Conservation (phyloP, 1,140 invertebrate genomes). For the Saccostrea glomerata region DNA sequence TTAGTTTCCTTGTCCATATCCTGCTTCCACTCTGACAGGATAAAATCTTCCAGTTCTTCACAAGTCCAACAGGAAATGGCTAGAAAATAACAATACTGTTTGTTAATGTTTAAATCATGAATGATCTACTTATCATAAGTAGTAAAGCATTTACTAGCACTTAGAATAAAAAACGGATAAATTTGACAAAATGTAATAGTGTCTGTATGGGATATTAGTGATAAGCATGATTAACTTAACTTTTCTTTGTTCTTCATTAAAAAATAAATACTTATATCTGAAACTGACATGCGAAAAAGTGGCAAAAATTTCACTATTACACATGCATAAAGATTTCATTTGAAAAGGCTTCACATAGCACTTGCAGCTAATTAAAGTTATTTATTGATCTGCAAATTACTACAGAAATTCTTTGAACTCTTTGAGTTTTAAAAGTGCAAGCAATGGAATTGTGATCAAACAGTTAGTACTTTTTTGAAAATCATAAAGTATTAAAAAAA, state of each 20-base stretch:
- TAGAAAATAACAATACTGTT: slow-evolving; percentile 46
- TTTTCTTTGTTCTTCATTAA: too few species aligned
- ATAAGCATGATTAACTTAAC: too few species aligned
- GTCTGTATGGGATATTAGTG: too few species aligned
- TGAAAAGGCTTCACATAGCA: background rate
- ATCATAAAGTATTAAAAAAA: background rate
- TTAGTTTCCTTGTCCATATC: slow-evolving; percentile 69
- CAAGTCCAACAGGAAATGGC: slow-evolving; percentile 70
- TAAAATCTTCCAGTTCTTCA: slow-evolving; percentile 72
- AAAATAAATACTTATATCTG: too few species aligned
- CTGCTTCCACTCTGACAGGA: slow-evolving; percentile 62
- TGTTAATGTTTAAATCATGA: background rate
- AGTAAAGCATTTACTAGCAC: too few species aligned
- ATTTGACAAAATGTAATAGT: too few species aligned
- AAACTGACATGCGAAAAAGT: too few species aligned
- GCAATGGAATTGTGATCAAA: too few species aligned
- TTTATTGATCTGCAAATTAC: background rate
- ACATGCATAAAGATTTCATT: background rate
- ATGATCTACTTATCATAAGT: background rate
- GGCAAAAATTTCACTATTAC: too few species aligned
- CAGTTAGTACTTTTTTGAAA: background rate
- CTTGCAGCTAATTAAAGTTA: background rate
- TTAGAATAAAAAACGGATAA: too few species aligned
- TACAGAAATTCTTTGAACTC: too few species aligned
- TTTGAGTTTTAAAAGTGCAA: too few species aligned